Evolutionary conservation across 2,888 invertebrate genomes (phyloP).

Genomic region (Caenorhabditis becei): DNA sequence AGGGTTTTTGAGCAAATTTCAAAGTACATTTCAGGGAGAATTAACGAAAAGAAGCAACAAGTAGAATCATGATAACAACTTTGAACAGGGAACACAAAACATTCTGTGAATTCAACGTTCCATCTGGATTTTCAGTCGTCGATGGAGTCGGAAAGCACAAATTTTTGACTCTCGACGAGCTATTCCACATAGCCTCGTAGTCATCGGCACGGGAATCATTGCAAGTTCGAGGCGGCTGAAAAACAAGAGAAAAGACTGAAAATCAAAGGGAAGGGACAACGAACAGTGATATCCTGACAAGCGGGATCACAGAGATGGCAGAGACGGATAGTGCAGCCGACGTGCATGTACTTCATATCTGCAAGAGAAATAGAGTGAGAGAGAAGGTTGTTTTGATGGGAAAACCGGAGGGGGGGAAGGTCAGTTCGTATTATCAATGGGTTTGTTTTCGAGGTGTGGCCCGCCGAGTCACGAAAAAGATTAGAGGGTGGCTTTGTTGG

Average conservation of each 20-base stretch:
- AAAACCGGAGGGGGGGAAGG: not conserved
- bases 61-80: conserved; percentile 16
- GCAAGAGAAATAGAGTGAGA: not conserved
- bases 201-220: conserved; percentile 48
- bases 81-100: not conserved
- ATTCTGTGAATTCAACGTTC: not conserved
- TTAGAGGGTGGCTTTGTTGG: too few relatives aligned
- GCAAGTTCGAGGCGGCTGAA: conserved; percentile 59
- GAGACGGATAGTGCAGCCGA: conserved; percentile 64
- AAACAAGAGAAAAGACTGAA: not conserved
- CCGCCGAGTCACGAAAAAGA: not conserved
- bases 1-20: not conserved
- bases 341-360: conserved; percentile 65
- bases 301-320: conserved; percentile 65
- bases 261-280: not conserved
- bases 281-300: conserved; percentile 65
- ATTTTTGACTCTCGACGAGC: conserved; percentile 51
- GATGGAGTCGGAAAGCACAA: conserved; percentile 46
- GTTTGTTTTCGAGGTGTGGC: conserved; percentile 24
- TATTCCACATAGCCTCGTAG: conserved; percentile 62
- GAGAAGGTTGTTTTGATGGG: conserved; percentile 9
- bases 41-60: conserved; percentile 10
- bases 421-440: conserved; percentile 5
- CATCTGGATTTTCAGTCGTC: conserved; percentile 24
- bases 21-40: not conserved